phyloP scores from a whole-genome alignment of 2,888 invertebrate species.

The Apotomis turbidana region DNA sequence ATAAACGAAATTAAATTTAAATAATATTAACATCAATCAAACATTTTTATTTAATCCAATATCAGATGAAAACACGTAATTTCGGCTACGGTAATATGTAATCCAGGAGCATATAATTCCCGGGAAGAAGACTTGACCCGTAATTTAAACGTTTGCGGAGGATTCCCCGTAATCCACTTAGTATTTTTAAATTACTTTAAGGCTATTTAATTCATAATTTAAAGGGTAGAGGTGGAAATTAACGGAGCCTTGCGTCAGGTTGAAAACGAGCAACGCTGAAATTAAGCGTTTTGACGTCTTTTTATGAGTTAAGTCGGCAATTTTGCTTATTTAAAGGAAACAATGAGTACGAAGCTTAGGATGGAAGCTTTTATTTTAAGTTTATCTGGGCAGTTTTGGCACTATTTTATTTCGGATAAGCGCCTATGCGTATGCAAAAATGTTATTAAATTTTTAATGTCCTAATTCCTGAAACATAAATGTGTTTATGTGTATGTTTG shows the following conservation, averaged over 20 bases:
- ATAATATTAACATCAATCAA: no score
- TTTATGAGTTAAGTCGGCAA: conserved; percentile 12
- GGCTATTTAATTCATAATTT: conserved; percentile 34
- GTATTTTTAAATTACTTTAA: conserved; percentile 37
- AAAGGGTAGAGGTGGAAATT: conserved; percentile 27
- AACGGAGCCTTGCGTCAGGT: conserved; percentile 17
- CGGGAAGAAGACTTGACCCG: conserved; percentile 3
- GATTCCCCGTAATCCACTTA: conserved; percentile 24
- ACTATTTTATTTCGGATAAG: no score
- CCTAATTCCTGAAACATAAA: no score
- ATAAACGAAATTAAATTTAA: no score
- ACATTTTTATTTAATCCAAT: neutral
- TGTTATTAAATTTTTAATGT: no score
- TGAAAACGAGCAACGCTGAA: conserved; percentile 4
- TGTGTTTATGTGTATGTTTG: no score
- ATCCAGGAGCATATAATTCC: conserved; percentile 6
- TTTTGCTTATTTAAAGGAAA: conserved; percentile 5
- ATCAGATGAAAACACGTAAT: neutral
- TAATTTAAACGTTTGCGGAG: conserved; percentile 25
- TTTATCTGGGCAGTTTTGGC: no score
- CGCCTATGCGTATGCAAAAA: no score
- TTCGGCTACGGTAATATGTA: neutral
- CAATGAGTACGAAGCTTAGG: neutral
- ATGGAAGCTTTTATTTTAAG: no score
- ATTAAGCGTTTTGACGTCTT: conserved; percentile 21